Evolutionary conservation across 2,113 vertebrate species (phyloP).

Genomic region (Columba livia): DNA sequence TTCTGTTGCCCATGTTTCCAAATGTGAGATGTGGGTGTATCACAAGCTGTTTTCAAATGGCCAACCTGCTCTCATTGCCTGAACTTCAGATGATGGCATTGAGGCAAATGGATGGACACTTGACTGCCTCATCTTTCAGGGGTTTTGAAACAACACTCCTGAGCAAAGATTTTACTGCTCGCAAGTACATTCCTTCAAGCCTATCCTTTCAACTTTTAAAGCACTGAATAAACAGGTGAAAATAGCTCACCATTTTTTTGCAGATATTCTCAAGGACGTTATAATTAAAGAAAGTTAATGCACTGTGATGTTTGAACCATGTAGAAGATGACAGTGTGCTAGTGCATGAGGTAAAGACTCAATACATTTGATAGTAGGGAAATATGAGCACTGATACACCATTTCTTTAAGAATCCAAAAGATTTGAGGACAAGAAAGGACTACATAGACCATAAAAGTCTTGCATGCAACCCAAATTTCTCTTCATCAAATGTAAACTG

Average conservation of each 20-base stretch:
- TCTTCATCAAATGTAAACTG: fast-evolving
- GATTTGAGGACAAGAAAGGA: neutral
- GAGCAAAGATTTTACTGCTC: neutral
- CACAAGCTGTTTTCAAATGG: neutral
- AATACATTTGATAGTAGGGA: neutral
- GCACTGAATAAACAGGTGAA: neutral
- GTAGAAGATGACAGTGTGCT: neutral
- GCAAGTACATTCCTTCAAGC: neutral
- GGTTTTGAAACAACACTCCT: neutral
- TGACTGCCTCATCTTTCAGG: neutral
- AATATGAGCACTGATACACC: neutral
- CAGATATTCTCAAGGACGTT: neutral
- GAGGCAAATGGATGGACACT: no score
- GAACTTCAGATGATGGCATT: neutral
- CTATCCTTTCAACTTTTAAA: neutral
- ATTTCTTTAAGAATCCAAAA: neutral
- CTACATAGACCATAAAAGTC: neutral
- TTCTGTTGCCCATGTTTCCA: neutral
- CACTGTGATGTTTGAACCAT: neutral
- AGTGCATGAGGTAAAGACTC: neutral
- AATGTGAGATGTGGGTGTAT: neutral
- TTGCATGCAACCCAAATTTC: neutral
- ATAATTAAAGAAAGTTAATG: neutral
- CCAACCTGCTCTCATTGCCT: neutral
- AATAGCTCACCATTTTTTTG: neutral